Evolutionary conservation across 2,888 invertebrate genomes (phyloP).

Genomic region (Artemia sinica): DNA sequence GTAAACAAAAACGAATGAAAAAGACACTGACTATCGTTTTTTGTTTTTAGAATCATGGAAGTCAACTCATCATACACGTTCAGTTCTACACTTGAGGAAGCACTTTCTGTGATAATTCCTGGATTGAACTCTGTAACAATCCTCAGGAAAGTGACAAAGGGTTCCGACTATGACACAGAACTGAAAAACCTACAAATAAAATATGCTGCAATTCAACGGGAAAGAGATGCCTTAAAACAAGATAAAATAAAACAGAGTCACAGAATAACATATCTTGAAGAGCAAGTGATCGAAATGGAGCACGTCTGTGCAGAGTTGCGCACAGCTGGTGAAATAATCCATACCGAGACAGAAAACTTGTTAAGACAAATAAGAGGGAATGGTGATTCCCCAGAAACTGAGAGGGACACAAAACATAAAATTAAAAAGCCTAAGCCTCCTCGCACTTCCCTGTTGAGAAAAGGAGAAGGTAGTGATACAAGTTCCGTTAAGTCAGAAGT

Average conservation of each 20-base stretch:
- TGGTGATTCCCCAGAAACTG: neutral
- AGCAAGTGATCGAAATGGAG: neutral
- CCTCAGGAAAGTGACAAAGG: neutral
- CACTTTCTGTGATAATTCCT: neutral
- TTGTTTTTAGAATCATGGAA: neutral
- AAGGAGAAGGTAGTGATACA: conserved; percentile 4
- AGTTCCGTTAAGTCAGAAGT: neutral
- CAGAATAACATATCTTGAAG: conserved; percentile 2
- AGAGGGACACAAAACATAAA: neutral
- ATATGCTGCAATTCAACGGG: neutral
- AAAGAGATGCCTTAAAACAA: conserved; percentile 13
- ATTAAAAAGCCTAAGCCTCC: neutral
- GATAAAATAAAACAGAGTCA: conserved; percentile 6
- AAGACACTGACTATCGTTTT: neutral
- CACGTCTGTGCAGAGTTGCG: neutral
- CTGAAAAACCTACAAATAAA: neutral
- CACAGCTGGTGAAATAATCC: neutral
- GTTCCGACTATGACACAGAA: neutral
- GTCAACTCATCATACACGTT: neutral
- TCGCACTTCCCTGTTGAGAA: neutral
- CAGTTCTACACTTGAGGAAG: neutral
- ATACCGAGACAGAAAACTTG: neutral
- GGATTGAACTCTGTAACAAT: neutral
- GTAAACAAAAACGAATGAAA: no score
- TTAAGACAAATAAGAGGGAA: neutral